These are phyloP conservation scores for Arnoldichthys spilopterus DNA, from an alignment of 2,797 vertebrate species.

Conservation along the genomic window DNA sequence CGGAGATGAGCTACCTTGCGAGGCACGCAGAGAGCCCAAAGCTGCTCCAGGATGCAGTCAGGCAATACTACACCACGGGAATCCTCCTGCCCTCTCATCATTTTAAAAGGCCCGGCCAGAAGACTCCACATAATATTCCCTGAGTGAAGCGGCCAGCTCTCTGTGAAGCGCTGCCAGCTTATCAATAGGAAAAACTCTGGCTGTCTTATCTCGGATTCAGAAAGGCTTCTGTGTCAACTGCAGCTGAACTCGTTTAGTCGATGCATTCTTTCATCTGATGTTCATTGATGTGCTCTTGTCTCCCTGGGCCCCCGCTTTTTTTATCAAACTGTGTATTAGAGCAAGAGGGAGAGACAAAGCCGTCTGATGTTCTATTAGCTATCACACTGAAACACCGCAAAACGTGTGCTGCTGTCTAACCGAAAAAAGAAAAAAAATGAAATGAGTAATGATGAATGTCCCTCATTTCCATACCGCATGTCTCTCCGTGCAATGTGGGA, in stretches of 20 bases:
- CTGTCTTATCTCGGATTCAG: constrained; percentile 29
- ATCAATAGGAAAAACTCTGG: constrained; percentile 31
- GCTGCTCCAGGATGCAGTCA: constrained; percentile 17
- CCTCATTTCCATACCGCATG: constrained; percentile 42
- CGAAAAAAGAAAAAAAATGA: constrained; percentile 4
- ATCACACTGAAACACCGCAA: neutral
- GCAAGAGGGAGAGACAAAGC: constrained; percentile 10
- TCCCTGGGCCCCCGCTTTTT: neutral
- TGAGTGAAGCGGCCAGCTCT: constrained; percentile 13
- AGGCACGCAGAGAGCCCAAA: constrained; percentile 27
- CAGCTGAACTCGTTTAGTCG: constrained; percentile 27
- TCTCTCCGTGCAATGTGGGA: constrained; percentile 30
- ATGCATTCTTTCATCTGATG: constrained; percentile 34
- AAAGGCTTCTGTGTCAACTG: constrained; percentile 4
- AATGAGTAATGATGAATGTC: constrained; percentile 41
- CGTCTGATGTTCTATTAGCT: neutral
- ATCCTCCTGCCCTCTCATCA: constrained; percentile 13
- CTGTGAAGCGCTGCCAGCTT: constrained; percentile 35
- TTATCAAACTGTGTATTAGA: constrained; percentile 25
- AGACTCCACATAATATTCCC: constrained; percentile 22
- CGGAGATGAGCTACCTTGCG: constrained; percentile 23
- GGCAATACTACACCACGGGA: constrained; percentile 1
- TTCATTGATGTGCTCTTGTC: constrained; percentile 14
- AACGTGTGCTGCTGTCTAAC: neutral
- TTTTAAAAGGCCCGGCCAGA: constrained; percentile 20